Base-by-base conservation (phyloP, 2,888 invertebrate genomes). In the Sinopyrophorus schimmeli region DNA sequence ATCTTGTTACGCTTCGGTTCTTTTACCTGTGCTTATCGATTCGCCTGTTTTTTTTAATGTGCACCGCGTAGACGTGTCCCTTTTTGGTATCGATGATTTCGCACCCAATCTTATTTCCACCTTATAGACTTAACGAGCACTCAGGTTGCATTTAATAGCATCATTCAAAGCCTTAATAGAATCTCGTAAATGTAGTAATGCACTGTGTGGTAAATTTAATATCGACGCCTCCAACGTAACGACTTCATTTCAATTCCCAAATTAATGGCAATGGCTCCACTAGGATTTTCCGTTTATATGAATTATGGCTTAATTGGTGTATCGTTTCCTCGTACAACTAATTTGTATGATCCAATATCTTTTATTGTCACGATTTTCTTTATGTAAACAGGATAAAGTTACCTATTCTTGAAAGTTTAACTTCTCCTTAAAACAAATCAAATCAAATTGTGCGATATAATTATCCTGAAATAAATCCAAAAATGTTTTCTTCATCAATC, bases 1-100 rank as follows among this genome's bases (percentile, higher is more conserved):
- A 49, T 48, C 47, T 53, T 50, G 43, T 53, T 53, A 54, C 51
- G 51, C 49, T 43, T 35, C 42, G 17, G 41, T 18, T 12, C 37
- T 44, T 47, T 34, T 46, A 54, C 56, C 50, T 55, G 54, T 47
- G 51, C 41, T 41, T 55, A 58, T 55, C 52, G 53, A 58, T 55
- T 55, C 51, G 47, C 50, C 38, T 54, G 50, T 57, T 57, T 57
- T n/a, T n/a, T 47, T 44, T 26, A 31, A 50, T 27, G 21, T 37
- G 31, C 26, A 32, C n/a, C n/a, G 44, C 5, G n/a, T 3, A n/a
- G 20, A 15, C 20, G 15, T 34, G 11, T n/a, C 1, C 6, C n/a
- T 3, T 35, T 11, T 16, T 11, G 14, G 23, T 35, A 12, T 23
- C 10, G n/a, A 3, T 15, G 35, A 15, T 15, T 35, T 21, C 24